Percentiles rank a stretch among this genome's conserved stretches.
Evolutionary conservation across 2,113 vertebrate species (phyloP).

Genomic region (Hepsetus odoe): DNA sequence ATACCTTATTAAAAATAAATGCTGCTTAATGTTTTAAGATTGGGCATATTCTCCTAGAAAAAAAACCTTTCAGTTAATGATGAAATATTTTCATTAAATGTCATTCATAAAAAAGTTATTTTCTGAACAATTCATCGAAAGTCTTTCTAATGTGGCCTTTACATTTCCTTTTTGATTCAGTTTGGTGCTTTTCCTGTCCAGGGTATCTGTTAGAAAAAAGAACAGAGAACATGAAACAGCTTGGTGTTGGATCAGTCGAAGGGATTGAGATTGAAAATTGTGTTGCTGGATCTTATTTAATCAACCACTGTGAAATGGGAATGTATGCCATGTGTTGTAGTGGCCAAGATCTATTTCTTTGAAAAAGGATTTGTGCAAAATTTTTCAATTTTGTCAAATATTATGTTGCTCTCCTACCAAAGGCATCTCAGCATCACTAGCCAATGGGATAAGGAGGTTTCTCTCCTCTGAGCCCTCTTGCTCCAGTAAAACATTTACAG

Average conservation of each 20-base stretch:
- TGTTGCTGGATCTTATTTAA: background rate
- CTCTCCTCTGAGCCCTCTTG: background rate
- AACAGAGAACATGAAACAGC: background rate
- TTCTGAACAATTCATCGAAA: too few species aligned
- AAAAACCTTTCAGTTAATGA: too few species aligned
- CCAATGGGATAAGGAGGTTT: background rate
- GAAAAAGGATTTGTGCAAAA: background rate
- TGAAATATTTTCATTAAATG: too few species aligned
- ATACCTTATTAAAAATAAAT: too few species aligned
- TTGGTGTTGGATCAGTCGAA: background rate
- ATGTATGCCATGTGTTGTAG: background rate
- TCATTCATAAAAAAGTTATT: too few species aligned
- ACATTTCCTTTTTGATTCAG: too few species aligned
- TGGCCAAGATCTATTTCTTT: background rate
- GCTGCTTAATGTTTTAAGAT: too few species aligned
- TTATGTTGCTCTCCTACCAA: background rate
- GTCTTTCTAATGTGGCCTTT: too few species aligned
- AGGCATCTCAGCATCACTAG: background rate
- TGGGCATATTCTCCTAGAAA: too few species aligned
- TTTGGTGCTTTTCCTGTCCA: background rate
- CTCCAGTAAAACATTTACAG: slow-evolving; percentile 4
- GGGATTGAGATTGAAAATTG: background rate
- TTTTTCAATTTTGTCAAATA: background rate
- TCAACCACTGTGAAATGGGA: background rate
- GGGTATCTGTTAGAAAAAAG: background rate